Evolutionary conservation across 2,113 vertebrate genomes (phyloP).

Genomic region (Terrapene triunguis): DNA sequence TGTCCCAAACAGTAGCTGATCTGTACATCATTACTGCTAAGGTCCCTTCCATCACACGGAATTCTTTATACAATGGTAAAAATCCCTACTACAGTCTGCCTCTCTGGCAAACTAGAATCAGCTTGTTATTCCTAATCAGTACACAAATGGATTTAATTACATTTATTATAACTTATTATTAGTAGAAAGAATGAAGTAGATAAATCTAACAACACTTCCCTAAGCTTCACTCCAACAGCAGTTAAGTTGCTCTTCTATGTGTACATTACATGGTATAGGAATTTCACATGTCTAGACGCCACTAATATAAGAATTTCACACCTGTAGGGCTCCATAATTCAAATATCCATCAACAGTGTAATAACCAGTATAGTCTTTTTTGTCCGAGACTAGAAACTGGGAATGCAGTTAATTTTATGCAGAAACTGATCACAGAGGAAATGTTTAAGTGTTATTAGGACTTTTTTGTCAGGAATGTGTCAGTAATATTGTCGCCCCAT

Average conservation of each 20-base stretch:
- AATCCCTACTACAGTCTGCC: not conserved
- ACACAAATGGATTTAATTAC: not conserved
- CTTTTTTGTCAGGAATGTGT: not conserved
- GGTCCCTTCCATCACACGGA: not conserved
- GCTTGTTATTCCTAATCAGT: not conserved
- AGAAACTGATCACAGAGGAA: conserved; percentile 6
- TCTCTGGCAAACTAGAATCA: not conserved
- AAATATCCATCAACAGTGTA: not conserved
- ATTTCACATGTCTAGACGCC: not conserved
- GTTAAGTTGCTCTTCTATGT: not conserved
- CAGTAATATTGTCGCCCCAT: not conserved
- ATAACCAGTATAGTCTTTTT: not conserved
- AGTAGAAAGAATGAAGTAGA: not conserved
- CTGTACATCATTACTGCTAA: not conserved
- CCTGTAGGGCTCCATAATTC: not conserved
- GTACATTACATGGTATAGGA: not conserved
- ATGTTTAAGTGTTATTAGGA: not conserved
- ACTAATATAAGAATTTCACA: not conserved
- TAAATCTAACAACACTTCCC: not conserved
- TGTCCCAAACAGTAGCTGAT: not conserved
- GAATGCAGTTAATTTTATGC: not conserved
- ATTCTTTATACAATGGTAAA: not conserved
- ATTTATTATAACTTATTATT: not conserved
- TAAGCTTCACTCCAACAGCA: not conserved
- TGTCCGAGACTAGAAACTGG: not conserved